phyloP scores from a whole-genome alignment of 2,113 vertebrate genomes.

The Centropristis striata region DNA sequence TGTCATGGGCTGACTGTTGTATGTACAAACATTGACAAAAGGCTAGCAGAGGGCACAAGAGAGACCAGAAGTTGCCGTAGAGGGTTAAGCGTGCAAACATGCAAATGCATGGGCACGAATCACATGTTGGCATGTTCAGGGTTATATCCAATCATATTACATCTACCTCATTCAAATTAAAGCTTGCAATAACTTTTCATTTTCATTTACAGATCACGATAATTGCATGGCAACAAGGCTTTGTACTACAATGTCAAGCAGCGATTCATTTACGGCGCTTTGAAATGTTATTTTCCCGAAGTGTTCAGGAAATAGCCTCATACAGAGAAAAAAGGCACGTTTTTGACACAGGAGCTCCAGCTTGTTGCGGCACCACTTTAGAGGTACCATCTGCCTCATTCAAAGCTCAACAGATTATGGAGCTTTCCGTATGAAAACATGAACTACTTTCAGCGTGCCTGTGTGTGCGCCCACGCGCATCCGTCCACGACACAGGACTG shows the following conservation, averaged over 20 bases:
- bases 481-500: constrained; percentile 16
- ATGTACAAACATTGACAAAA: constrained; percentile 46
- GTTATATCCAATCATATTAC: neutral
- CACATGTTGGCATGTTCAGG: neutral
- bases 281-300: constrained; percentile 26
- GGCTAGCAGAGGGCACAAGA: constrained; percentile 17
- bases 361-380: constrained; percentile 47
- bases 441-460: constrained; percentile 9
- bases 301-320: constrained; percentile 28
- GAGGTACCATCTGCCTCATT: constrained; percentile 66
- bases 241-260: constrained; percentile 19
- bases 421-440: constrained; percentile 46
- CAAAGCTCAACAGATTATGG: constrained; percentile 55
- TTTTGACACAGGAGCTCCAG: constrained; percentile 42
- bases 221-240: constrained; percentile 6
- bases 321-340: neutral
- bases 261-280: constrained; percentile 11
- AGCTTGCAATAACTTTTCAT: constrained; percentile 16
- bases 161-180: constrained; percentile 29
- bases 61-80: neutral
- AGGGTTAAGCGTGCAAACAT: neutral
- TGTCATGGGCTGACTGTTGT: neutral
- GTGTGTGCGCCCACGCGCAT: constrained; percentile 19
- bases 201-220: neutral
- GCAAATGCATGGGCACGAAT: neutral